These are phyloP conservation scores for Piprites chloris DNA, from an alignment of 2,113 vertebrate genomes.

Conservation along the genomic window DNA sequence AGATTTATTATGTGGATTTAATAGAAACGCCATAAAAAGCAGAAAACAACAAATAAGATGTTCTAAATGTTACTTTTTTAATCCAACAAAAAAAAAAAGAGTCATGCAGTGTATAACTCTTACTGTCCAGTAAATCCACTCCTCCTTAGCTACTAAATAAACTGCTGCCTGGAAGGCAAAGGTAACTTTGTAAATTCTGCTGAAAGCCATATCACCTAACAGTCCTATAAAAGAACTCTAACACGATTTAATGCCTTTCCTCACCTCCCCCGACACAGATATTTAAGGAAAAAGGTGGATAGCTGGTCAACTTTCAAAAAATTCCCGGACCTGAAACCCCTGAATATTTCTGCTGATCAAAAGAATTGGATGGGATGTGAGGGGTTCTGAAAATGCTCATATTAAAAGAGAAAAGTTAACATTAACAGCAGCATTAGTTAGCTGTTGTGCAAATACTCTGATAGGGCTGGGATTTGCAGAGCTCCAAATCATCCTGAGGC, in stretches of 20 bases:
- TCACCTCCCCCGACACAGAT: neutral
- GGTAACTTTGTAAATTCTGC: neutral
- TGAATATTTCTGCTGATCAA: neutral
- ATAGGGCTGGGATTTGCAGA: neutral
- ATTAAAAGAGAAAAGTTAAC: neutral
- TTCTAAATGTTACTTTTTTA: neutral
- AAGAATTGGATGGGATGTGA: neutral
- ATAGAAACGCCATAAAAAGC: neutral
- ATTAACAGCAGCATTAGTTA: neutral
- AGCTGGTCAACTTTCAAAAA: neutral
- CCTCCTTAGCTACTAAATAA: neutral
- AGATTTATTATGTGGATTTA: neutral
- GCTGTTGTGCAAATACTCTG: neutral
- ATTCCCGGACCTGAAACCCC: accelerated
- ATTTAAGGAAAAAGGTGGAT: neutral
- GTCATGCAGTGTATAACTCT: neutral
- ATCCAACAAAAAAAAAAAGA: neutral
- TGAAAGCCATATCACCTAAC: neutral
- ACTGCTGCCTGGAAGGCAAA: neutral
- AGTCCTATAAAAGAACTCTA: neutral
- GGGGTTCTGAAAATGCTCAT: neutral
- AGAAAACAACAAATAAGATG: neutral
- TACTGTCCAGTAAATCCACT: neutral
- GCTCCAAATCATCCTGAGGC: neutral
- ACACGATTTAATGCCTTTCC: neutral